Percentiles rank a stretch among this genome's conserved stretches.
Evolutionary conservation across 2,888 invertebrate species (phyloP).

Genomic region (Osmoderma eremita): DNA sequence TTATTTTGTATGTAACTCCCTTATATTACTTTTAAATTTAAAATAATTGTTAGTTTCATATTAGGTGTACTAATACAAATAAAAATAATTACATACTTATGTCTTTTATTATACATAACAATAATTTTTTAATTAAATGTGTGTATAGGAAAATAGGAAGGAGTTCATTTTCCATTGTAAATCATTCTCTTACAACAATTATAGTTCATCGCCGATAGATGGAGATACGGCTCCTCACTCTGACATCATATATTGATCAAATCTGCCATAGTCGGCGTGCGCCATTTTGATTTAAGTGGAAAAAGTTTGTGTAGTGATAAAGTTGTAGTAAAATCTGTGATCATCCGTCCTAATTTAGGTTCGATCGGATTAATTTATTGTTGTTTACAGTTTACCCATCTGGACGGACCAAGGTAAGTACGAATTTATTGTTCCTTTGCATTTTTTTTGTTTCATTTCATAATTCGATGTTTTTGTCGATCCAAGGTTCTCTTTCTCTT

Average conservation of each 20-base stretch:
- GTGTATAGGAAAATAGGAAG: too few species aligned
- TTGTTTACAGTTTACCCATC: constrained; percentile 70
- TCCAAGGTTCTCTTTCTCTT: constrained; percentile 25
- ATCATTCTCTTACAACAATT: constrained; percentile 1
- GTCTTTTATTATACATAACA: too few species aligned
- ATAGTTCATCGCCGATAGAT: constrained; percentile 53
- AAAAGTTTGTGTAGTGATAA: constrained; percentile 60
- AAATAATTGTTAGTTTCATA: neutral
- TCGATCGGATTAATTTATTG: constrained; percentile 61
- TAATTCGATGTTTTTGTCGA: constrained; percentile 42
- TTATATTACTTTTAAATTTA: constrained; percentile 1
- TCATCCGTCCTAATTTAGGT: constrained; percentile 62
- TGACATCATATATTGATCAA: constrained; percentile 64
- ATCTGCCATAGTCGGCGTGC: constrained; percentile 63
- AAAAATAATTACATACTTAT: too few species aligned
- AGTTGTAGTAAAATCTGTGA: constrained; percentile 61
- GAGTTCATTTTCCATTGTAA: neutral
- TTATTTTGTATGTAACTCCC: neutral
- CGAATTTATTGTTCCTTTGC: constrained; percentile 49
- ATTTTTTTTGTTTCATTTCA: constrained; percentile 34
- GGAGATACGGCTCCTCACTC: constrained; percentile 47
- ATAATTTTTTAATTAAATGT: too few species aligned
- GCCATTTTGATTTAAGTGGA: constrained; percentile 65
- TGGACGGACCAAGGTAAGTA: constrained; percentile 83
- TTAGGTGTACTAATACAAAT: too few species aligned